Conservation (phyloP, 2,888 invertebrate species). For the Autographa gamma region DNA sequence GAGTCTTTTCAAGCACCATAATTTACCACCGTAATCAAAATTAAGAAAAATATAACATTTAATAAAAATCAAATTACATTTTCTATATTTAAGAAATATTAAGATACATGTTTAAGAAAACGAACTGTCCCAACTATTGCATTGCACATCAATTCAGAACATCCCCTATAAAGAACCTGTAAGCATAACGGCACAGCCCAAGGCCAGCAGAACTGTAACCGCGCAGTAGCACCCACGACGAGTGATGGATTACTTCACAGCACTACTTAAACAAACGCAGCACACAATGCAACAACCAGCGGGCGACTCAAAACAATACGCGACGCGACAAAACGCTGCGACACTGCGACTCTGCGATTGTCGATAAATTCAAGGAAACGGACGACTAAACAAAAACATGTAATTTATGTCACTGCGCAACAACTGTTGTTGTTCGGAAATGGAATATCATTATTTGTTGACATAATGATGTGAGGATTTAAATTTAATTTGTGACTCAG, state of each 20-base stretch:
- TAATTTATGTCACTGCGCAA: conserved; percentile 72
- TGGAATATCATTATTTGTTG: conserved; percentile 52
- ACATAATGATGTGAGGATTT: conserved; percentile 32
- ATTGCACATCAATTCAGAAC: conserved; percentile 22
- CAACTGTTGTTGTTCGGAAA: conserved; percentile 54
- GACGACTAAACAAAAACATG: conserved; percentile 64
- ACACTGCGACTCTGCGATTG: conserved; percentile 46
- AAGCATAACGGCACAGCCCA: conserved; percentile 44
- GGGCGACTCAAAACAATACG: conserved; percentile 74
- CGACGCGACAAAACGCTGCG: conserved; percentile 64
- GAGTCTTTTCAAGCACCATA: too few relatives aligned
- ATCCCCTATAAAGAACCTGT: conserved; percentile 26
- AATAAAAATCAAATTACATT: too few relatives aligned
- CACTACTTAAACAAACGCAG: conserved; percentile 71
- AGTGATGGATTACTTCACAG: conserved; percentile 71
- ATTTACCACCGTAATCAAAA: too few relatives aligned
- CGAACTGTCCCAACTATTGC: neutral
- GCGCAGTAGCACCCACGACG: conserved; percentile 80
- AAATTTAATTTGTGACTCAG: conserved; percentile 31
- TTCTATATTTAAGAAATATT: neutral
- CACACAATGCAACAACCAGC: conserved; percentile 64
- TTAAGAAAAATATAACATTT: too few relatives aligned
- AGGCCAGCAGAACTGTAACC: conserved; percentile 64
- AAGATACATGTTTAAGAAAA: neutral
- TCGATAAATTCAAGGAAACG: conserved; percentile 67